These are phyloP conservation scores for Ceratitis capitata DNA, from an alignment of 1,140 invertebrate genomes.

Conservation along the genomic window DNA sequence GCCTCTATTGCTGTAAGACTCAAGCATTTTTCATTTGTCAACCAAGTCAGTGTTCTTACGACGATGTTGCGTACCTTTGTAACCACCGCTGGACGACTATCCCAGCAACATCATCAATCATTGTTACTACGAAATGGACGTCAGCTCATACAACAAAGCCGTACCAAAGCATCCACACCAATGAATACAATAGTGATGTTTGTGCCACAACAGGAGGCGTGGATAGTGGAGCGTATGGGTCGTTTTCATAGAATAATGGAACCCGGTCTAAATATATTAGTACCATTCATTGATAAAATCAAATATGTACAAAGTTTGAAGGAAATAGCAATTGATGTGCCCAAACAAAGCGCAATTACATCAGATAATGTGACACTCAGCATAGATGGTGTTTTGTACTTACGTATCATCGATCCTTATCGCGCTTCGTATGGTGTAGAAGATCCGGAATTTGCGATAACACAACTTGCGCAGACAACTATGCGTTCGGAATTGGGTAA, in stretches of 20 bases:
- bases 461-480: slow-evolving; percentile 98
- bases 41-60: slow-evolving; percentile 5
- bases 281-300: slow-evolving; percentile 92
- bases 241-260: slow-evolving; percentile 93
- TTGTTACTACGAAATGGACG: neutral
- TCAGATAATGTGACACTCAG: slow-evolving; percentile 96
- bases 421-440: slow-evolving; percentile 96
- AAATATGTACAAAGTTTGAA: slow-evolving; percentile 99
- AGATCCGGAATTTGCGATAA: slow-evolving; percentile 99
- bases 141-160: slow-evolving; percentile 15
- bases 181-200: slow-evolving; percentile 96
- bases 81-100: slow-evolving; percentile 11
- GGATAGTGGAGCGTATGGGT: slow-evolving; percentile 99
- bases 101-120: slow-evolving; percentile 15
- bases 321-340: slow-evolving; percentile 99
- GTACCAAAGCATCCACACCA: slow-evolving; percentile 74
- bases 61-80: slow-evolving; percentile 24
- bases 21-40: neutral
- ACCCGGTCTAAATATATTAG: slow-evolving; percentile 92
- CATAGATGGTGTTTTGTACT: slow-evolving; percentile 97
- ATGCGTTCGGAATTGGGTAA: slow-evolving; percentile 99
- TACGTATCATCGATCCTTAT: slow-evolving; percentile 94
- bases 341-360: slow-evolving; percentile 98
- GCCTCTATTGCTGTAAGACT: neutral
- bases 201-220: slow-evolving; percentile 99